Base-by-base conservation (phyloP, 2,888 invertebrate genomes). In the Drosophila buzzatii region DNA sequence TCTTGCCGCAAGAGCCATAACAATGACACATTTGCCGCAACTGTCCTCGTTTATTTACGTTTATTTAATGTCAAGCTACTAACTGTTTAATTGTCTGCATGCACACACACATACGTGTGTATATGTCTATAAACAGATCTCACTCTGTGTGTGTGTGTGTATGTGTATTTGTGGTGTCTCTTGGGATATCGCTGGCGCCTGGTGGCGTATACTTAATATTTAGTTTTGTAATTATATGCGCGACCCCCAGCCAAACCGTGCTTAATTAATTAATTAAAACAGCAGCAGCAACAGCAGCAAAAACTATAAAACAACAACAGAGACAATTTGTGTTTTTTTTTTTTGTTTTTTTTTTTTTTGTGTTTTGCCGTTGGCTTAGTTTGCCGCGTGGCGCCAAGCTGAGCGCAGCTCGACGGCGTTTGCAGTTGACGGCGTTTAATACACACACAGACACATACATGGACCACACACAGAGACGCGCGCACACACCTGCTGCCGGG, bases 251-350 rank as follows among this genome's bases (percentile, higher is more conserved):
- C 64, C 51, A 85, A 80, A 76, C 68, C 78, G 70, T 79, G 86
- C 77, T 86, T 86, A 86, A 86, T 85, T 85, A 85, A 85, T 86
- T 85, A 85, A 84, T 79, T 81, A 72, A 83, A 82, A 73, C 45
- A 58, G n/a, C 60, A 69, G 68, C 70, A 67, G 49, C 52, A 58
- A 12, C 53, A 68, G 68, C 70, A 67, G 49, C 49, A 58, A 12
- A 51, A 68, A 14, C 52, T 44, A 10, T 41, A 56, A 16, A 27
- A 27, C 55, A 49, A 49, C 49, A 49, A 33, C 18, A 18, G 4
- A 18, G n/a, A 44, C 12, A 27, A 20, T 39, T 20, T 45, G 27
- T 27, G 27, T 65, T 44, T 44, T 44, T 39, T 52, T 52, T 39
- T 18, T 44, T 44, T 39, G 56, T 52, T 39, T 18, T 52, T 56